A percentile compares a stretch with the other conserved stretches of the same genome.
phyloP scores from a whole-genome alignment of 1,140 invertebrate genomes.

The Drosophila cardini region DNA sequence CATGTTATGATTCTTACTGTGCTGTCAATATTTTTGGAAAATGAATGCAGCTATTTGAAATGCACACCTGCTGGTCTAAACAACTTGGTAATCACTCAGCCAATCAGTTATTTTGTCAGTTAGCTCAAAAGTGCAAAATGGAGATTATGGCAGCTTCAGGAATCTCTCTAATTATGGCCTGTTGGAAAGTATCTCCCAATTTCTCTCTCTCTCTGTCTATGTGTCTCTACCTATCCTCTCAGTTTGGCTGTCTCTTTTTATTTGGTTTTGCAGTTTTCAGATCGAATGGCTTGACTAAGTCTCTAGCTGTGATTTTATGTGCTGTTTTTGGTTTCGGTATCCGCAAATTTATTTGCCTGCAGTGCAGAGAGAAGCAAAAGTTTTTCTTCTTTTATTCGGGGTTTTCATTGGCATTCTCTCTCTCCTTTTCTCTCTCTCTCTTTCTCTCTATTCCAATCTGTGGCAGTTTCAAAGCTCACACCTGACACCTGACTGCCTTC shows the following conservation, averaged over 20 bases:
- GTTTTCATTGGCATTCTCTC: constrained; percentile 29
- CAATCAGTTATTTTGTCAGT: background rate
- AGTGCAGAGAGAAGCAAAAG: constrained; percentile 72
- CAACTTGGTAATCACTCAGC: background rate
- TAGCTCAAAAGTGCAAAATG: background rate
- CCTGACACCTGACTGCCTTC: background rate
- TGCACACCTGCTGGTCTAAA: no score
- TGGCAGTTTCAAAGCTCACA: constrained; percentile 32
- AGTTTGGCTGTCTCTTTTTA: background rate
- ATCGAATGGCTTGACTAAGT: constrained; percentile 60
- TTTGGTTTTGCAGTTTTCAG: constrained; percentile 7
- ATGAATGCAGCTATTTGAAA: no score
- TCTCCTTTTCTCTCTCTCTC: constrained; percentile 14
- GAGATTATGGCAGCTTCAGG: background rate
- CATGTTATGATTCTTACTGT: no score
- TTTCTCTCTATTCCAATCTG: constrained; percentile 35
- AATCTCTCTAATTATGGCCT: background rate
- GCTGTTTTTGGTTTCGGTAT: constrained; percentile 79
- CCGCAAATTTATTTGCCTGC: constrained; percentile 81
- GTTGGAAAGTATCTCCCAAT: background rate
- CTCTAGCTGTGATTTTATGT: constrained; percentile 79
- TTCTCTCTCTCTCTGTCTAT: background rate
- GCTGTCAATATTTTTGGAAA: no score
- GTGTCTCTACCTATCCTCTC: no score
- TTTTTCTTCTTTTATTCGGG: constrained; percentile 43